Evolutionary conservation across 2,113 vertebrate genomes (phyloP).

Genomic region (Chaetops frenatus): DNA sequence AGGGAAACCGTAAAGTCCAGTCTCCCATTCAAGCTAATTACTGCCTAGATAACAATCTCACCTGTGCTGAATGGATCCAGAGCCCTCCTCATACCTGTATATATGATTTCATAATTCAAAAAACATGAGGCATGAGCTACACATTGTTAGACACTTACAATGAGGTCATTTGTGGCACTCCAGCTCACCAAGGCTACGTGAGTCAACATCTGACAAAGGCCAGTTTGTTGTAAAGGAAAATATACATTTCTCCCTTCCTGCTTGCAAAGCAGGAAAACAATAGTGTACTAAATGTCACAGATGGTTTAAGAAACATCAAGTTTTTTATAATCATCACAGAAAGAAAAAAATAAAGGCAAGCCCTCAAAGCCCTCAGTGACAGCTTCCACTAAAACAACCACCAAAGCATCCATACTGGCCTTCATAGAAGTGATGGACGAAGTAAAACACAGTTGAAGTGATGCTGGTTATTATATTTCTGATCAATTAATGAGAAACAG

Average conservation of each 20-base stretch:
- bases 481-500: neutral
- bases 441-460: neutral
- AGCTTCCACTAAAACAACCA: neutral
- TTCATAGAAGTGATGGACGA: neutral
- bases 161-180: neutral
- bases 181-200: neutral
- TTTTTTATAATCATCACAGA: neutral
- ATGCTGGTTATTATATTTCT: neutral
- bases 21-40: neutral
- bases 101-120: slow-evolving; percentile 1
- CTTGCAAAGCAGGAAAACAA: neutral
- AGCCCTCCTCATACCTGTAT: slow-evolving; percentile 29
- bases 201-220: neutral
- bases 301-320: neutral
- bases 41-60: slow-evolving; percentile 3
- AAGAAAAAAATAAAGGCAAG: neutral
- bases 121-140: neutral
- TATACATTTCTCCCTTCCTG: neutral
- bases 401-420: neutral
- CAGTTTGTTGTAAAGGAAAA: neutral
- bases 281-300: neutral
- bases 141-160: neutral
- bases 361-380: neutral
- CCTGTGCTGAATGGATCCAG: neutral
- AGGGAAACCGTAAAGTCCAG: neutral